These are phyloP conservation scores for Thalassarche chlororhynchos DNA, from an alignment of 2,113 vertebrate genomes.

Conservation along the genomic window DNA sequence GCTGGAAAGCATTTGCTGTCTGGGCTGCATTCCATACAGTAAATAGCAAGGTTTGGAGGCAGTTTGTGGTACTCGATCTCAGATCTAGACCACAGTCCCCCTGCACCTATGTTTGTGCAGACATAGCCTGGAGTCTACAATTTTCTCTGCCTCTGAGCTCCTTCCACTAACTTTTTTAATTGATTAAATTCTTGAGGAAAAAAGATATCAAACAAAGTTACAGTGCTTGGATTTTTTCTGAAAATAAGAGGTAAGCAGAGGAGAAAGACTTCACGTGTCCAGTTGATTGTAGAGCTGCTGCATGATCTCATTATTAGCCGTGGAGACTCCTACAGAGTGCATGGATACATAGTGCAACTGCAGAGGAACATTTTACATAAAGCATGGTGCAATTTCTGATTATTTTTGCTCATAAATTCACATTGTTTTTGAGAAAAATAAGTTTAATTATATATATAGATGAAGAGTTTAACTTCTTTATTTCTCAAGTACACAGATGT, in stretches of 20 bases:
- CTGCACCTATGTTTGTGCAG: background rate
- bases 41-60: background rate
- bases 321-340: background rate
- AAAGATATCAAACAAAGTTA: background rate
- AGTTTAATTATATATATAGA: background rate
- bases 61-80: background rate
- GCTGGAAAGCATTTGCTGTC: background rate
- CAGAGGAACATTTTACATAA: background rate
- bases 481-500: background rate
- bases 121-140: background rate
- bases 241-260: background rate
- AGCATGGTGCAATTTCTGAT: background rate
- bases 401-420: background rate
- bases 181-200: background rate
- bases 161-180: background rate
- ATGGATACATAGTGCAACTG: accelerated
- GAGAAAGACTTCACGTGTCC: background rate
- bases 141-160: background rate
- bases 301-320: background rate
- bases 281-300: background rate
- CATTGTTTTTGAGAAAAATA: background rate
- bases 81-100: background rate
- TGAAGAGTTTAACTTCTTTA: background rate
- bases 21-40: background rate
- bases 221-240: background rate